phyloP scores from a whole-genome alignment of 2,888 invertebrate species.

The Scelioninae gen. 1 region DNA sequence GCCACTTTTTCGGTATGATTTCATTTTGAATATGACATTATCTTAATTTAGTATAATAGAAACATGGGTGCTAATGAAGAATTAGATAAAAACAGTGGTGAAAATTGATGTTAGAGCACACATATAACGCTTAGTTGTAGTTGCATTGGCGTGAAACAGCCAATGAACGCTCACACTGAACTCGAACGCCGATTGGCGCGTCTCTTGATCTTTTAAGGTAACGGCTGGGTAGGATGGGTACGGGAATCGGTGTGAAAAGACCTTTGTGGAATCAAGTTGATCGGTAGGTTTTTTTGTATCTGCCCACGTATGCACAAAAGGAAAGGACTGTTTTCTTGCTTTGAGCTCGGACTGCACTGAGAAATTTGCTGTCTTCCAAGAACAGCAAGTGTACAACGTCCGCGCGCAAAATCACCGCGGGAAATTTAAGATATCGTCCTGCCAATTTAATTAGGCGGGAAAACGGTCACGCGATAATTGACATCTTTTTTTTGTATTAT shows the following conservation, averaged over 20 bases:
- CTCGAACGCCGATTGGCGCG: too few species aligned
- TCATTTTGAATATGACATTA: too few species aligned
- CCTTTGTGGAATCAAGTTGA: conserved; percentile 66
- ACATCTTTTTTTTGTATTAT: not conserved
- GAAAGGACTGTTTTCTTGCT: conserved; percentile 53
- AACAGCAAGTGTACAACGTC: too few species aligned
- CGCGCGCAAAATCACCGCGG: conserved; percentile 30
- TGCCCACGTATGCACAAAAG: conserved; percentile 54
- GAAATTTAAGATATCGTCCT: conserved; percentile 43
- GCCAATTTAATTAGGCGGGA: conserved; percentile 41
- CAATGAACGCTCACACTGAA: too few species aligned
- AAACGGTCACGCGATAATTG: conserved; percentile 53
- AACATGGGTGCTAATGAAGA: too few species aligned
- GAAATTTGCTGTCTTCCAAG: conserved; percentile 63
- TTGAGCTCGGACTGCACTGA: conserved; percentile 37
- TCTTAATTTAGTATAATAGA: too few species aligned
- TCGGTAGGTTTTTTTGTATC: conserved; percentile 56
- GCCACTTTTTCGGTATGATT: too few species aligned
- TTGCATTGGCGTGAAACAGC: too few species aligned
- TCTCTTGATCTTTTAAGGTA: conserved; percentile 55
- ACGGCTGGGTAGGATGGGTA: conserved; percentile 39
- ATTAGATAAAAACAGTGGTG: too few species aligned
- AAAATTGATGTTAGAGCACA: too few species aligned
- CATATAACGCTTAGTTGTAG: too few species aligned
- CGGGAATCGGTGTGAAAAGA: conserved; percentile 66